A percentile compares a stretch with the other conserved stretches of the same genome.
phyloP scores from a whole-genome alignment of 2,888 invertebrate genomes.

The Axea sp. region DNA sequence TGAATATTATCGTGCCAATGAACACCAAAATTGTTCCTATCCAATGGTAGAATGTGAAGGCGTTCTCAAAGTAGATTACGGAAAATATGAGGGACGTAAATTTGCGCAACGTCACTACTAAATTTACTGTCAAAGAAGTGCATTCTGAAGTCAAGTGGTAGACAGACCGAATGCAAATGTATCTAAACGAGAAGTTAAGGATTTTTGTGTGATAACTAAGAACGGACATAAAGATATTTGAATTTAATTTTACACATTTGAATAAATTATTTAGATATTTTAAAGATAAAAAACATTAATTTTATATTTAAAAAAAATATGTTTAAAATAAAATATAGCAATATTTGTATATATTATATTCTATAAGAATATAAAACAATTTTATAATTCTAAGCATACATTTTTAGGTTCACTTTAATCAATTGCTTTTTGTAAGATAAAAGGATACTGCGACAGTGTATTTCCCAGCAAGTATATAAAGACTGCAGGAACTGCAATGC shows the following conservation, averaged over 20 bases:
- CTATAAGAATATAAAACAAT: too few relatives aligned
- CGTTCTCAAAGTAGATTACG: conserved; percentile 95
- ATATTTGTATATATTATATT: too few relatives aligned
- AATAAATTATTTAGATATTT: neutral
- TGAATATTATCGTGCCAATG: conserved; percentile 94
- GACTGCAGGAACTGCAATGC: conserved; percentile 85
- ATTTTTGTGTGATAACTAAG: conserved; percentile 18
- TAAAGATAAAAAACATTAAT: too few relatives aligned
- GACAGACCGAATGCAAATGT: conserved; percentile 95
- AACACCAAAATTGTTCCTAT: conserved; percentile 94
- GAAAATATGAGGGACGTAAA: conserved; percentile 97
- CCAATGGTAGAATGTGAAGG: conserved; percentile 95
- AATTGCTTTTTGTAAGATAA: too few relatives aligned
- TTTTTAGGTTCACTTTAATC: too few relatives aligned
- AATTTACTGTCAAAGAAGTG: conserved; percentile 94
- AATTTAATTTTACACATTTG: too few relatives aligned
- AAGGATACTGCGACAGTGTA: conserved; percentile 91
- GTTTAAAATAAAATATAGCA: too few relatives aligned
- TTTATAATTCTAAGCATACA: neutral
- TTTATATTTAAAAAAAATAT: too few relatives aligned
- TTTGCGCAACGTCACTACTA: conserved; percentile 97
- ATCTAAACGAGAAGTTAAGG: conserved; percentile 79
- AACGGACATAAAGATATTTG: too few relatives aligned
- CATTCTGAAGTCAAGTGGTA: conserved; percentile 97
- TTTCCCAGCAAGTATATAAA: conserved; percentile 90